Evolutionary conservation across 2,113 vertebrate genomes (phyloP).

Genomic region (Cheirogaleus medius): DNA sequence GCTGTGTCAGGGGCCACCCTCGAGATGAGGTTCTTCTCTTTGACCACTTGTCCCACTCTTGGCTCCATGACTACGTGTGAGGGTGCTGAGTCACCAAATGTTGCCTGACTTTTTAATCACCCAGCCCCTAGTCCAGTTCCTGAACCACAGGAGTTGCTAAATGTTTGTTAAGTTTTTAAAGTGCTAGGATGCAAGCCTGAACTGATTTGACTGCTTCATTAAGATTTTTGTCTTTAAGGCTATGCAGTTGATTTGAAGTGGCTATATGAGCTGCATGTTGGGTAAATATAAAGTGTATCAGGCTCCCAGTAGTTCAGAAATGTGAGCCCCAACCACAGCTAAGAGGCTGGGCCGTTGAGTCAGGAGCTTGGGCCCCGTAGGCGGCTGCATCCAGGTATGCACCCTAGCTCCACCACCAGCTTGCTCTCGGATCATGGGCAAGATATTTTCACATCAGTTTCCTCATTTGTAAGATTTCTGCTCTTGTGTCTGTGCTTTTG

Average conservation of each 20-base stretch:
- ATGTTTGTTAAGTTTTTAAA: not conserved
- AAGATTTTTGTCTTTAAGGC: not conserved
- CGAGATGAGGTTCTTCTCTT: not conserved
- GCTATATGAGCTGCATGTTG: not conserved
- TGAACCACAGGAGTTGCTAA: not conserved
- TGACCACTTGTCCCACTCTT: not conserved
- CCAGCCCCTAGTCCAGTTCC: not conserved
- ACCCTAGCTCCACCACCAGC: not conserved
- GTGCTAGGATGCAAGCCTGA: not conserved
- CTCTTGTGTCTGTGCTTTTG: not conserved
- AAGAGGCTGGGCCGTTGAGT: not conserved
- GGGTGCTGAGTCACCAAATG: not conserved
- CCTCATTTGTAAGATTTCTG: not conserved
- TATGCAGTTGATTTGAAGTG: not conserved
- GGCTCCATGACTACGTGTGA: not conserved
- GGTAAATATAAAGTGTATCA: not conserved
- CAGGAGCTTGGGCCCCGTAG: not conserved
- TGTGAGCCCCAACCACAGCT: not conserved
- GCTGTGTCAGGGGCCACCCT: not conserved
- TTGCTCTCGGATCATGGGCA: not conserved
- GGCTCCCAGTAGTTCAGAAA: not conserved
- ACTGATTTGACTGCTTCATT: not conserved
- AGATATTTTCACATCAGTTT: not conserved
- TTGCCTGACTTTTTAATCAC: not conserved
- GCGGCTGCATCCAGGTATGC: not conserved